phyloP scores from a whole-genome alignment of 1,140 invertebrate species.

The Lepidurus apus region DNA sequence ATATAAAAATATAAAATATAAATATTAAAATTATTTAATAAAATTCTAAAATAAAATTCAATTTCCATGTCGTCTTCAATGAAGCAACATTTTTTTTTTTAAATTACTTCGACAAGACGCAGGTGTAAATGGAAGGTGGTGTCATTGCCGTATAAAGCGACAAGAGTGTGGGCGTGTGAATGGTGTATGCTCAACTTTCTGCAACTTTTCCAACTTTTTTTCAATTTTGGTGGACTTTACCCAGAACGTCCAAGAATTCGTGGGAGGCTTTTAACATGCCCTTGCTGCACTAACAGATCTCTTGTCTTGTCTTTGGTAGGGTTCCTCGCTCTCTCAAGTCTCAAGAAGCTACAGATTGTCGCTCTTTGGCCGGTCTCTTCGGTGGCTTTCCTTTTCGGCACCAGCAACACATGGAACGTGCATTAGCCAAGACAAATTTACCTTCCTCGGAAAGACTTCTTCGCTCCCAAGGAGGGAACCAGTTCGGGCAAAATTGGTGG shows the following conservation, averaged over 20 bases:
- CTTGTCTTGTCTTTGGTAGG: not conserved
- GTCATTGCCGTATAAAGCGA: too few relatives aligned
- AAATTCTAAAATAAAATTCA: too few relatives aligned
- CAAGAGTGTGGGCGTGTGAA: not conserved
- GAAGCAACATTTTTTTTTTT: too few relatives aligned
- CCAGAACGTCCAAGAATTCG: not conserved
- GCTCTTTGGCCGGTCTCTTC: not conserved
- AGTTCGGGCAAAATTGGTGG: too few relatives aligned
- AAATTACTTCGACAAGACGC: not conserved
- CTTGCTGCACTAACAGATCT: constrained; percentile 1
- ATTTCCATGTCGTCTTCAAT: too few relatives aligned
- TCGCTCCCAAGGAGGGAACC: not conserved
- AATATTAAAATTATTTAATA: too few relatives aligned
- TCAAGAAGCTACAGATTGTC: constrained; percentile 7
- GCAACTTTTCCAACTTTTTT: not conserved
- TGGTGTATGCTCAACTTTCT: not conserved
- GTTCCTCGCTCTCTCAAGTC: not conserved
- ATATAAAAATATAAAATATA: too few relatives aligned
- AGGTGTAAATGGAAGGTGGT: constrained; percentile 1
- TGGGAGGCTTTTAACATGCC: constrained; percentile 14
- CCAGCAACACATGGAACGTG: not conserved
- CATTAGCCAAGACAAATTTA: constrained; percentile 3
- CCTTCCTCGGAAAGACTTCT: not conserved
- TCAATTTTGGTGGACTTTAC: not conserved
- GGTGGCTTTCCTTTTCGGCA: constrained; percentile 1